These are phyloP conservation scores for Altica lythri DNA, from an alignment of 2,888 invertebrate species.

Conservation along the genomic window DNA sequence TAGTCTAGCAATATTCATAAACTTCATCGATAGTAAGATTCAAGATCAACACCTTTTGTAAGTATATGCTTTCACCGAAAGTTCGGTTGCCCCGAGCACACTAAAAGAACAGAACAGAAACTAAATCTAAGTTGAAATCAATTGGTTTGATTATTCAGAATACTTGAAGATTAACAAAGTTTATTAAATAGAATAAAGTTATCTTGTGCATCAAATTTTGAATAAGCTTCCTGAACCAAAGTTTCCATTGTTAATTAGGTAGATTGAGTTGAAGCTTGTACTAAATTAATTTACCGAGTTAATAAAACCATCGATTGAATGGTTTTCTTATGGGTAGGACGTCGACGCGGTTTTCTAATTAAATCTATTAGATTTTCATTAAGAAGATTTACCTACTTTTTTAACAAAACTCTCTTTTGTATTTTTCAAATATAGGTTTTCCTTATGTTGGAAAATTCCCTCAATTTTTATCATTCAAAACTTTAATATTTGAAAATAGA, in stretches of 20 bases:
- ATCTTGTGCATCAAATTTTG: conserved; percentile 16
- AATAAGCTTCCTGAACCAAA: conserved; percentile 13
- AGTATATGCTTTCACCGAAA: too few species aligned
- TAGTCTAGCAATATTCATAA: too few species aligned
- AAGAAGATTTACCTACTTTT: too few species aligned
- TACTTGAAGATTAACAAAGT: conserved; percentile 16
- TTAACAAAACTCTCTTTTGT: too few species aligned
- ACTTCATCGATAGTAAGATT: too few species aligned
- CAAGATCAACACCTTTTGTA: too few species aligned
- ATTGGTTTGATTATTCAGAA: conserved; percentile 2
- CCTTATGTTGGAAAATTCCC: too few species aligned
- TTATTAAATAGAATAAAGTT: conserved; percentile 11
- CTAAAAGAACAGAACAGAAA: background rate
- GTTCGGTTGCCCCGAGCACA: background rate
- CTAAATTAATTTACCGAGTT: conserved; percentile 25
- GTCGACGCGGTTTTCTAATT: conserved; percentile 1
- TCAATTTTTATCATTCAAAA: too few species aligned
- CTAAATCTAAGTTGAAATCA: conserved; percentile 7
- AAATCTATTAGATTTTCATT: conserved; percentile 8
- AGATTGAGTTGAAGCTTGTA: conserved; percentile 12
- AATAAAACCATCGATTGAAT: conserved; percentile 31
- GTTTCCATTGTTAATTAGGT: conserved; percentile 18
- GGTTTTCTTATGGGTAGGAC: conserved; percentile 23
- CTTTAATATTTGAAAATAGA: too few species aligned
- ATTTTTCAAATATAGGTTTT: too few species aligned